phyloP scores from a whole-genome alignment of 2,888 invertebrate species.

The Pachliopta kotzebuea region DNA sequence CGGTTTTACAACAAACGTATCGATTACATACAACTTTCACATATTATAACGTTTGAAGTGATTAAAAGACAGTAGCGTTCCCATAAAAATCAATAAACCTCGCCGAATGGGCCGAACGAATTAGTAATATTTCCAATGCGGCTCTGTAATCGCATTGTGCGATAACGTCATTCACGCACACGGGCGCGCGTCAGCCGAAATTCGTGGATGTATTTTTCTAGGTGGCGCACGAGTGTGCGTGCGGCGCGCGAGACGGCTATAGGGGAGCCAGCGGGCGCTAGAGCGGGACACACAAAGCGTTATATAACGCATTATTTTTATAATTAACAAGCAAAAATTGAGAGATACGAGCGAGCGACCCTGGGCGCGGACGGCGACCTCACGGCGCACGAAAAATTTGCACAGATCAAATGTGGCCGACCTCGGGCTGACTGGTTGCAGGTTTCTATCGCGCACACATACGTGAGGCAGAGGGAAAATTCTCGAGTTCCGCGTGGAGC shows the following conservation, averaged over 20 bases:
- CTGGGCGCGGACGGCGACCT: slow-evolving; percentile 75
- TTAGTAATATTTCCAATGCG: slow-evolving; percentile 50
- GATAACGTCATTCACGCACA: slow-evolving; percentile 79
- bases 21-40: background rate
- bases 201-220: slow-evolving; percentile 78
- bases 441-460: slow-evolving; percentile 49
- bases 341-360: slow-evolving; percentile 76
- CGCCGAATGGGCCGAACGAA: slow-evolving; percentile 23
- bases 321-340: slow-evolving; percentile 80
- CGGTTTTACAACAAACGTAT: background rate
- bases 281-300: slow-evolving; percentile 54
- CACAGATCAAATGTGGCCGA: slow-evolving; percentile 80
- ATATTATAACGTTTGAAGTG: background rate
- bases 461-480: slow-evolving; percentile 57
- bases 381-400: slow-evolving; percentile 69
- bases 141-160: slow-evolving; percentile 76
- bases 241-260: slow-evolving; percentile 50
- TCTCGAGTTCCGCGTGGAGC: slow-evolving; percentile 64
- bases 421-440: slow-evolving; percentile 73
- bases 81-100: slow-evolving; percentile 12
- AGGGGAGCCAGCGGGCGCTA: slow-evolving; percentile 36
- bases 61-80: background rate
- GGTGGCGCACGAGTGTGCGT: slow-evolving; percentile 59
- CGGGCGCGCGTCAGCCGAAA: slow-evolving; percentile 63
- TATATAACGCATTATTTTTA: slow-evolving; percentile 81